Evolutionary conservation across 2,797 vertebrate genomes (phyloP), one percentile per base, ranked within the genome.

Genomic region (Eremophila alpestris): DNA sequence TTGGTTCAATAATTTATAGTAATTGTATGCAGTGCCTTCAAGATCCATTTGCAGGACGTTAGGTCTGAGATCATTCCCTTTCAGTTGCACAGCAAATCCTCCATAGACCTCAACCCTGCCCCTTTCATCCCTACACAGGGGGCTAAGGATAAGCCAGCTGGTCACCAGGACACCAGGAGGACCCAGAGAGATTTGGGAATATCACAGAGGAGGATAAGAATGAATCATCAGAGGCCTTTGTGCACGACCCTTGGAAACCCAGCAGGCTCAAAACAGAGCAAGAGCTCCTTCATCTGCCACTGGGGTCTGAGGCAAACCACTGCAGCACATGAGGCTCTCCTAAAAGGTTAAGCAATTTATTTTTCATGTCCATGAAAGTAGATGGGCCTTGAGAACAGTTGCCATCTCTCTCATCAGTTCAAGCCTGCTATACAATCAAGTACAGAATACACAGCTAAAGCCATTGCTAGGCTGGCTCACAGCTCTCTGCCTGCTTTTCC

Each of bases 281-380:
- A 54, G 16, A 54, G 19, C 23, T 79, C 45, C 77, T 55, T 56
- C 70, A 56, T 41, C 55, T 84, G 27, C 30, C 70, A 1, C 13
- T 43, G 29, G 26, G 32, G 18, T 69, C 30, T 89, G 40, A 88
- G 60, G 38, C 43, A 91, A 93, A n/a, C 22, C 85, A 55, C 36
- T 65, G 54, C 51, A 83, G 63, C 32, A 63, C 23, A 76, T 0
- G 0, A 84, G 45, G 45, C 17, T 86, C 32, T 76, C 59, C 48
- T 64, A n/a, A 93, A 88, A 87, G 56, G 49, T 64, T 83, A 87
- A 89, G 36, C 10, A 83, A 87, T 70, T 84, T 95, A 58, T 87
- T 95, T 87, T 90, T 80, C 81, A 74, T 70, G 40, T 70, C 58
- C n/a, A 38, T 43, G 22, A 74, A 89, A 64, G 55, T 40, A 74